Evolutionary conservation across 1,140 invertebrate genomes (phyloP).

Genomic region (Caligus rogercresseyi): DNA sequence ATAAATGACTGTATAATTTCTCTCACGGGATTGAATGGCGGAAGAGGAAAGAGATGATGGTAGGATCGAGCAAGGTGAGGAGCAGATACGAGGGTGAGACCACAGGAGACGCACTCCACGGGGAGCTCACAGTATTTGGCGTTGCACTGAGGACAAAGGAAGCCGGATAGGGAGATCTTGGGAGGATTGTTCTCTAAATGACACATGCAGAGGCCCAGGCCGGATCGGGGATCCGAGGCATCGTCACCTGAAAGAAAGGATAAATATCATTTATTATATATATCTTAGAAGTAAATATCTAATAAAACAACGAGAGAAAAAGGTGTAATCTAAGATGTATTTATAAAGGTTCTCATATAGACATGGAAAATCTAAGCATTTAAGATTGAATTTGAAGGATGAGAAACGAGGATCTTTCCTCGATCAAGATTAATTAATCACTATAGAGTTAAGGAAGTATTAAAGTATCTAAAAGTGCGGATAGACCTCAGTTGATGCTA

Average conservation of each 20-base stretch:
- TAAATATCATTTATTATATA: no score
- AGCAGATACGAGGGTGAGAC: conserved; percentile 86
- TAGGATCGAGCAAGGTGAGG: conserved; percentile 91
- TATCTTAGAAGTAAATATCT: no score
- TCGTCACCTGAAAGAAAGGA: conserved; percentile 25
- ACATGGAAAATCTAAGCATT: no score
- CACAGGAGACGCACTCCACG: conserved; percentile 85
- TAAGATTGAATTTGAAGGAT: no score
- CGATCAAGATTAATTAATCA: no score
- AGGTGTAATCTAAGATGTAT: no score
- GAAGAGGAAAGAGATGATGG: conserved; percentile 85
- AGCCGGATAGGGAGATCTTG: conserved; percentile 12
- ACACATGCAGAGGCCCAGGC: conserved; percentile 68
- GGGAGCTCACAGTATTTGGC: conserved; percentile 96
- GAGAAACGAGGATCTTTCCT: no score
- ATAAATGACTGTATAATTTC: background rate
- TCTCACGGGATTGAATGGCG: conserved; percentile 50
- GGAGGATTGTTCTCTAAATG: conserved; percentile 30
- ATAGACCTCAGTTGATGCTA: no score
- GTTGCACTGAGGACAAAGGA: conserved; percentile 44
- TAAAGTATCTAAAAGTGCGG: no score
- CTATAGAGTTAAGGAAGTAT: no score
- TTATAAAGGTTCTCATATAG: no score
- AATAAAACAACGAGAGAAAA: no score
- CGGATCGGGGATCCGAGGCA: conserved; percentile 36